phyloP scores from a whole-genome alignment of 1,140 invertebrate species.

The Calosoma granatense region DNA sequence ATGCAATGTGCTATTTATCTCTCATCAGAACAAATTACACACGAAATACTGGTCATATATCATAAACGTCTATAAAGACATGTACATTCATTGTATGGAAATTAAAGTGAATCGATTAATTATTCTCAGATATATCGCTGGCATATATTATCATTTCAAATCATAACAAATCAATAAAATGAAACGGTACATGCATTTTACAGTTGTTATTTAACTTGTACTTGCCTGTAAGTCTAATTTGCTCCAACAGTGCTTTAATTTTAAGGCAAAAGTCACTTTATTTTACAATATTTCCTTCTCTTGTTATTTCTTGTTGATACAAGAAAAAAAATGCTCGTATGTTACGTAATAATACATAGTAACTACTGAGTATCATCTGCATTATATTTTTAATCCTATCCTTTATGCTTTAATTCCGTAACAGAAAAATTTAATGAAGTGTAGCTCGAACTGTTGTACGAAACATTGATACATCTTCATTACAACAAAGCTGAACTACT shows the following conservation, averaged over 20 bases:
- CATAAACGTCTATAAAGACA: constrained; percentile 1
- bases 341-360: too few species aligned
- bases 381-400: background rate
- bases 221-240: too few species aligned
- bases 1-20: background rate
- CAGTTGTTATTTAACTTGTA: too few species aligned
- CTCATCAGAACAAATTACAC: constrained; percentile 1
- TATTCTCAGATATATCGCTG: constrained; percentile 3
- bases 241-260: too few species aligned
- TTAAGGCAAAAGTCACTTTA: too few species aligned
- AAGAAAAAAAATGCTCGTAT: too few species aligned
- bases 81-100: constrained; percentile 3
- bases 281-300: too few species aligned
- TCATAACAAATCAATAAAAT: background rate
- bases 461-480: constrained; percentile 5
- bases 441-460: background rate
- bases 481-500: background rate
- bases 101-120: constrained; percentile 3
- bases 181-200: too few species aligned
- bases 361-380: too few species aligned
- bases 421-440: background rate
- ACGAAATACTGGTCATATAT: constrained; percentile 5
- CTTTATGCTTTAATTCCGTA: background rate
- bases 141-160: constrained; percentile 1
- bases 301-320: too few species aligned